Percentiles rank a stretch among this genome's conserved stretches.
Conservation (phyloP, 1,140 invertebrate genomes). For the Maniola jurtina region DNA sequence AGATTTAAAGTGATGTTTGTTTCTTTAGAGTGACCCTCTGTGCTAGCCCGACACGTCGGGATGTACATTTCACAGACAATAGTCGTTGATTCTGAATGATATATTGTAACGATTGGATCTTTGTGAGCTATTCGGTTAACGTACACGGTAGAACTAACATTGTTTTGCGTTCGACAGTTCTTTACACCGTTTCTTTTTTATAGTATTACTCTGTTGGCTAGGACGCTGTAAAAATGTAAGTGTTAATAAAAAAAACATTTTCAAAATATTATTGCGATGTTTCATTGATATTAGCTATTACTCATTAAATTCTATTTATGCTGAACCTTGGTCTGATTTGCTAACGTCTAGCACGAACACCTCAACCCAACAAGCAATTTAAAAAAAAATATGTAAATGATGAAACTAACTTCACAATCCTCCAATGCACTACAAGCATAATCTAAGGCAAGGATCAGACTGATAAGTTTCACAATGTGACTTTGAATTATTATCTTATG, state of each 20-base stretch:
- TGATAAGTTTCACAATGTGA: too few relatives aligned
- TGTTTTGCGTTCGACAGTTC: conserved; percentile 77
- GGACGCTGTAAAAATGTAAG: conserved; percentile 78
- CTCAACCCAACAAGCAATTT: background rate
- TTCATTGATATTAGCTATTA: conserved; percentile 56
- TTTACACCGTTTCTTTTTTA: conserved; percentile 75
- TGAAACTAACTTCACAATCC: too few relatives aligned
- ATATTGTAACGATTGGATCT: conserved; percentile 66
- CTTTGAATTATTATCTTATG: too few relatives aligned
- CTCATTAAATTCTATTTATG: conserved; percentile 41
- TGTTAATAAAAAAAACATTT: conserved; percentile 79
- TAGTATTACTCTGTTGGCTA: conserved; percentile 79
- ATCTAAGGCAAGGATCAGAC: too few relatives aligned
- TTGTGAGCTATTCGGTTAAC: conserved; percentile 72
- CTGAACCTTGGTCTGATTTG: conserved; percentile 43
- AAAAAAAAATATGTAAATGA: too few relatives aligned
- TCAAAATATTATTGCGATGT: conserved; percentile 74
- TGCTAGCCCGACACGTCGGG: conserved; percentile 62
- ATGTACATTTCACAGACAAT: conserved; percentile 71
- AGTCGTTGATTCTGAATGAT: conserved; percentile 61
- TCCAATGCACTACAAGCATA: too few relatives aligned
- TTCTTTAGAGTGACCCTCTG: conserved; percentile 73
- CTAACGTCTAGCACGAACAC: conserved; percentile 9
- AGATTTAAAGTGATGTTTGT: conserved; percentile 75
- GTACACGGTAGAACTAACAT: conserved; percentile 76